A percentile compares a stretch with the other conserved stretches of the same genome.
Evolutionary conservation across 2,888 invertebrate species (phyloP).

Genomic region (Cataglyphis altisquamis): DNA sequence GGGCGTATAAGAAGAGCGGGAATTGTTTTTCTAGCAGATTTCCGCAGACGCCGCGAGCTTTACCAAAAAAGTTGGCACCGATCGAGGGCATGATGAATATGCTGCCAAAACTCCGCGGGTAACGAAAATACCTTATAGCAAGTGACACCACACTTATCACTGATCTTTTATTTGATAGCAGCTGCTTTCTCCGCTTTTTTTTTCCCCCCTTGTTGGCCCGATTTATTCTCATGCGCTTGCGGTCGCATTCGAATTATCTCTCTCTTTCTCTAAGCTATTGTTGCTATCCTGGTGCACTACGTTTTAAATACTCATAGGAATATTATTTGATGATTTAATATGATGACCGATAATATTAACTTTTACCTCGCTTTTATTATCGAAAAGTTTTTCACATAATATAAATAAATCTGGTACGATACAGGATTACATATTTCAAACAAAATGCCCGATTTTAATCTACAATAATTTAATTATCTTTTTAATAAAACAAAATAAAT

Average conservation of each 20-base stretch:
- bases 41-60: conserved; percentile 78
- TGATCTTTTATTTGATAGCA: conserved; percentile 46
- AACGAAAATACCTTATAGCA: conserved; percentile 67
- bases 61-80: conserved; percentile 83
- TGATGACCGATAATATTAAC: neutral
- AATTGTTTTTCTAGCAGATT: conserved; percentile 81
- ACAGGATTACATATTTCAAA: neutral
- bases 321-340: neutral
- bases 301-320: neutral
- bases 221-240: conserved; percentile 49
- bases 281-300: conserved; percentile 31
- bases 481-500: neutral
- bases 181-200: conserved; percentile 37
- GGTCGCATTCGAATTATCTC: conserved; percentile 19
- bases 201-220: conserved; percentile 9
- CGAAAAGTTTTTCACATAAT: neutral
- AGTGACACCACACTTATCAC: conserved; percentile 41
- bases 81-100: conserved; percentile 80
- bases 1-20: conserved; percentile 67
- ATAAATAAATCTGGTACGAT: neutral
- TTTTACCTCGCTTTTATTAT: neutral
- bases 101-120: conserved; percentile 80
- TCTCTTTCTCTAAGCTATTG: neutral
- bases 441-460: neutral
- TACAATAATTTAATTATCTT: neutral